Conservation (phyloP, 2,113 vertebrate species). For the Cepphus grylle region DNA sequence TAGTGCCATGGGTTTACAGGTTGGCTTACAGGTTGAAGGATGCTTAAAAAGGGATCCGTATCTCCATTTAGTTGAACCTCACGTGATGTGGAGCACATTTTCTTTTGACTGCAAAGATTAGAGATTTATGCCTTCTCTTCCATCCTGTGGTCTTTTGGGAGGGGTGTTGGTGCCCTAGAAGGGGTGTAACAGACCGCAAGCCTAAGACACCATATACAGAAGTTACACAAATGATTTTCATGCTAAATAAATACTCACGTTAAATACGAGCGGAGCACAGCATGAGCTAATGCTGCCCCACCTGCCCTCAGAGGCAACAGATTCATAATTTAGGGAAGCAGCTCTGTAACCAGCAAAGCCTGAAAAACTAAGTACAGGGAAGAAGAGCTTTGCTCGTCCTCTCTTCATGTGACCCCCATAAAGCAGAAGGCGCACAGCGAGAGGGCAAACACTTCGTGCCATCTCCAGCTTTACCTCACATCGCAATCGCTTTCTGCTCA, state of each 20-base stretch:
- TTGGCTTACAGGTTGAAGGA: neutral
- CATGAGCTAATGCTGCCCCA: neutral
- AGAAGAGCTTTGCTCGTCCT: neutral
- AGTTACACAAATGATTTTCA: neutral
- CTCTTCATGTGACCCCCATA: neutral
- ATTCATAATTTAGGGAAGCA: neutral
- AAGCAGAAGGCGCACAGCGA: neutral
- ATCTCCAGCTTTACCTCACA: neutral
- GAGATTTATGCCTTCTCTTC: neutral
- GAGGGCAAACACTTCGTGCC: neutral
- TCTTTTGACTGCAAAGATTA: neutral
- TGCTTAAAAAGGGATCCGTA: neutral
- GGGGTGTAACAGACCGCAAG: neutral
- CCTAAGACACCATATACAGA: neutral
- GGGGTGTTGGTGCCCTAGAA: neutral
- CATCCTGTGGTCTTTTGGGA: neutral
- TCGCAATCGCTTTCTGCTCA: neutral
- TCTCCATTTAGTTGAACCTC: neutral
- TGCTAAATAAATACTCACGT: neutral
- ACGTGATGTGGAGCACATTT: fast-evolving
- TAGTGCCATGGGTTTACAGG: neutral
- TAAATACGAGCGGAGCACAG: neutral
- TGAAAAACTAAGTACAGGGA: neutral
- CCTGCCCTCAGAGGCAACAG: neutral
- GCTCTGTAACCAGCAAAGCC: neutral